Evolutionary conservation across 2,888 invertebrate species (phyloP).

Genomic region (Blastobasis lacticolella): DNA sequence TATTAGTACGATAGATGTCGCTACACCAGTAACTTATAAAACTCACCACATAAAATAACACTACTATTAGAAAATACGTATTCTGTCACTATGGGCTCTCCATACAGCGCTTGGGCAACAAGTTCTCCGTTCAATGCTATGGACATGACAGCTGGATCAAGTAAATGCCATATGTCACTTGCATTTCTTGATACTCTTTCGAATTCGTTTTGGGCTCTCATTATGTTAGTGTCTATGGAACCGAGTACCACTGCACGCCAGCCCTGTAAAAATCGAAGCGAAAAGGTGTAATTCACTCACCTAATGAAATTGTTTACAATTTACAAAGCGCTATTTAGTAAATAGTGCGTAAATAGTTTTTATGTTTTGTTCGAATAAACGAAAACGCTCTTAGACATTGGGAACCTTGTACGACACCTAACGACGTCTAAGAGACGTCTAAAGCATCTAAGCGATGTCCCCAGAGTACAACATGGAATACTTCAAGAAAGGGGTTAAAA

Average conservation of each 20-base stretch:
- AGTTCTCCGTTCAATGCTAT: conserved; percentile 36
- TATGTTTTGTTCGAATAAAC: neutral
- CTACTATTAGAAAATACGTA: conserved; percentile 46
- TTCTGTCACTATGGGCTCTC: conserved; percentile 15
- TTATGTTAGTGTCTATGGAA: conserved; percentile 40
- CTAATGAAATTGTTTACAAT: neutral
- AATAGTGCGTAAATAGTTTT: neutral
- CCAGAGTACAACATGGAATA: too few species aligned
- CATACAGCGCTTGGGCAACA: conserved; percentile 15
- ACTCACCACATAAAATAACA: conserved; percentile 46
- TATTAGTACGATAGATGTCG: too few species aligned
- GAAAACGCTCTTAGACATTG: neutral
- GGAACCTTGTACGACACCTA: neutral
- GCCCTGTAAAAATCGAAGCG: conserved; percentile 24
- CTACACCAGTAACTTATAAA: too few species aligned
- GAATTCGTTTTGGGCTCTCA: conserved; percentile 42
- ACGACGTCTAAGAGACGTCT: neutral
- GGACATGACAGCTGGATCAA: conserved; percentile 48
- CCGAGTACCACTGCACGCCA: conserved; percentile 48
- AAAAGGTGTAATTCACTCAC: conserved; percentile 2
- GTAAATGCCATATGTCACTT: conserved; percentile 32
- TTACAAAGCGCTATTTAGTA: neutral
- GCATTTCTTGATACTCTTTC: conserved; percentile 29
- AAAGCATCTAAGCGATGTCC: too few species aligned
- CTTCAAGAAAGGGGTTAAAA: too few species aligned